Evolutionary conservation across 2,797 vertebrate species (phyloP).

Genomic region (Galagoides demidoff): DNA sequence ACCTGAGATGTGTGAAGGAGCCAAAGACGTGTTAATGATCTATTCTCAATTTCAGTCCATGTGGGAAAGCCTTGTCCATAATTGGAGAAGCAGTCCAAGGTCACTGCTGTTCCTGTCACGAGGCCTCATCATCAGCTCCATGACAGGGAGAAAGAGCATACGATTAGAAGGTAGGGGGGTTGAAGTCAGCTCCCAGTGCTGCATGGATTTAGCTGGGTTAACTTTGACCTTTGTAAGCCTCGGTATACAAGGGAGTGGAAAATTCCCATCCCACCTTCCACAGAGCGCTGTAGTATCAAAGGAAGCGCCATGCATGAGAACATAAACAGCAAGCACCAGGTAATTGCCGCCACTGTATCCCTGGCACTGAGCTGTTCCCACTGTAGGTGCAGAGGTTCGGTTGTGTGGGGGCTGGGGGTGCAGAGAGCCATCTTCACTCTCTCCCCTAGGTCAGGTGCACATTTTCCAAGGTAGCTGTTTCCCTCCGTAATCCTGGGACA

Average conservation of each 20-base stretch:
- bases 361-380: background rate
- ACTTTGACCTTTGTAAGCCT: background rate
- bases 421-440: background rate
- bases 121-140: background rate
- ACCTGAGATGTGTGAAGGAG: background rate
- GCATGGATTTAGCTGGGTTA: background rate
- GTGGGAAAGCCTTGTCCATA: background rate
- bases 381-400: background rate
- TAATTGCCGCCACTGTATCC: too few species aligned
- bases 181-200: too few species aligned
- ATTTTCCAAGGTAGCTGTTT: background rate
- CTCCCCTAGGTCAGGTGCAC: background rate
- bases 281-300: background rate
- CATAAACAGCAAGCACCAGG: fast-evolving
- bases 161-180: background rate
- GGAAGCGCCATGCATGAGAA: fast-evolving
- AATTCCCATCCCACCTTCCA: background rate
- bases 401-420: background rate
- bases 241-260: background rate
- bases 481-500: fast-evolving
- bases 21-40: background rate
- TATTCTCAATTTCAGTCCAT: background rate
- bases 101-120: background rate
- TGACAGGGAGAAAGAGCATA: background rate
- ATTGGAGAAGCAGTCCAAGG: background rate